phyloP scores from a whole-genome alignment of 2,797 vertebrate species.

The Pogonophryne albipinna region DNA sequence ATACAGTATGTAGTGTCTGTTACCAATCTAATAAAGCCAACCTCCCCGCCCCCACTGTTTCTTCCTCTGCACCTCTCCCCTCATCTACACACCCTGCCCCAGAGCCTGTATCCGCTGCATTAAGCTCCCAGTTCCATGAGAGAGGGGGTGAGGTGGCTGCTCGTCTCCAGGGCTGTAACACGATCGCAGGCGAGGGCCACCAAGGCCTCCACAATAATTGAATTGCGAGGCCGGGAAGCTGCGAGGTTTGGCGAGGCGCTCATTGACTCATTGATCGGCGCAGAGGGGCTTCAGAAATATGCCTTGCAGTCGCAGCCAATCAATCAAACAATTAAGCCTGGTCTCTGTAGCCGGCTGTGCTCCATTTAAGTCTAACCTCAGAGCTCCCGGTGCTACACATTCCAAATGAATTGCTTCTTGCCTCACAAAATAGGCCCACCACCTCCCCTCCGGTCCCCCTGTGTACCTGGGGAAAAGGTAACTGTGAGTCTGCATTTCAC shows the following conservation, averaged over 20 bases:
- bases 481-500: conserved; percentile 57
- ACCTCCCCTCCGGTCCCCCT: conserved; percentile 19
- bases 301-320: conserved; percentile 78
- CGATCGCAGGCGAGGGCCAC: conserved; percentile 69
- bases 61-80: conserved; percentile 44
- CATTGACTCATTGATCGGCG: conserved; percentile 84
- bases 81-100: conserved; percentile 36
- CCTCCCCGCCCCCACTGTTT: conserved; percentile 39
- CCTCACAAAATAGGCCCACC: conserved; percentile 48
- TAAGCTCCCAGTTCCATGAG: conserved; percentile 51
- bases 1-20: conserved; percentile 81
- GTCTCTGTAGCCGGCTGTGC: conserved; percentile 70
- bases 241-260: conserved; percentile 76
- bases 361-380: conserved; percentile 78
- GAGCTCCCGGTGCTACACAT: conserved; percentile 44
- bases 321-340: conserved; percentile 86
- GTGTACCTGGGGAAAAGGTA: conserved; percentile 46
- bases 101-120: conserved; percentile 56
- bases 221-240: conserved; percentile 73
- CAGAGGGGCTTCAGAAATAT: conserved; percentile 80
- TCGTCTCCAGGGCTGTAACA: conserved; percentile 72
- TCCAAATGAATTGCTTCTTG: conserved; percentile 80
- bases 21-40: conserved; percentile 83
- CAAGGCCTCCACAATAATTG: conserved; percentile 78
- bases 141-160: conserved; percentile 24